Base-by-base conservation (phyloP, 2,888 invertebrate species). In the Pollenia amentaria region DNA sequence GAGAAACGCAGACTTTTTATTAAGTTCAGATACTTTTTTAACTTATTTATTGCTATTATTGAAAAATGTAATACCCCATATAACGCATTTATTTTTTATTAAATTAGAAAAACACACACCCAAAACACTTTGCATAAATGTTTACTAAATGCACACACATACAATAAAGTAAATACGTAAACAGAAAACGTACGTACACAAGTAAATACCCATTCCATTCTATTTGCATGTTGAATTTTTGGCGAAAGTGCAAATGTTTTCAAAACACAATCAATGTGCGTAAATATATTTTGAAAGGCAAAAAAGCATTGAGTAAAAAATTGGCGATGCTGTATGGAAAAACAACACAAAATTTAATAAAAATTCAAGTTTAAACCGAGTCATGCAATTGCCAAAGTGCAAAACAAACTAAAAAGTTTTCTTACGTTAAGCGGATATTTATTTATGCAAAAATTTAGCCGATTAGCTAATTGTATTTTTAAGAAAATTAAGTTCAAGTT, bases 191-290 rank as follows among this genome's bases (percentile, higher is more conserved):
- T 16, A 40, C 38, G 11, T 46, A 16, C 44, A 1, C 18, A 44
- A 44, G 29, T 64, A 53, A 72, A 72, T 40, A 75, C 14, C 51
- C n/a, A 48, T 73, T 57, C 38, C 42, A 62, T 10, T 4, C 16
- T 21, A 55, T 64, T 60, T 42, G 70, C 46, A 12, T 78, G 57
- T n/a, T 62, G 44, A 77, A 53, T 70, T 70, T 77, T 83, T 77
- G 83, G 77, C 77, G 83, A 83, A 77, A 83, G 83, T 83, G 77
- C 55, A 77, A 83, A 83, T 72, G 64, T 77, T 72, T 67, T 53
- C 1, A 64, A 77, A 72, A 83, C 64, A 48, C 46, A 64, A 62
- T 77, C 40, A 53, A 21, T 72, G 62, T 77, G 82, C 69, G 76
- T 55, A 70, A 77, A 83, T 44, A 60, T 48, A 51, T 64, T 9